Base-by-base conservation (phyloP, 2,888 invertebrate genomes). In the Nebria salina region DNA sequence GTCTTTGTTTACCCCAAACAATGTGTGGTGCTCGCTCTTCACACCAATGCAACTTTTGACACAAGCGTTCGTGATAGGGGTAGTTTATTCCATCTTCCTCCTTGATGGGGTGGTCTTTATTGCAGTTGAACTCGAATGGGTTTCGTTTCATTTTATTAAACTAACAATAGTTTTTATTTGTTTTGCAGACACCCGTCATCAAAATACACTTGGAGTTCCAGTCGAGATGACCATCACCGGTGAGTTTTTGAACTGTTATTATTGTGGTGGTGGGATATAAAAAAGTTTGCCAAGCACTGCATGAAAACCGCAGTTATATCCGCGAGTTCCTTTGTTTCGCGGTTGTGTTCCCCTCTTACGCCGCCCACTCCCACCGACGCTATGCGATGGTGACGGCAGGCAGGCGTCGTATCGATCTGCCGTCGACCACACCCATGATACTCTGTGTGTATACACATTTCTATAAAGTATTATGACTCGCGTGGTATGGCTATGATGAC, bases 291-390 rank as follows among this genome's bases (percentile, higher is more conserved):
- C 26, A 73, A 73, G 34, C 42, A 43, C 43, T 73, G 41, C 42
- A 41, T 41, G 73, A 26, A 54, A 2, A 41, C 73, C 73, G 43
- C 73, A 73, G 43, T 41, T 43, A 20, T 43, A 73, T 73, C 41
- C 72, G 72, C 72, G 72, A 41, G 41, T 72, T 73, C 73, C 73
- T 73, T 73, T 73, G 73, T 73, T 73, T 73, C 41, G 73, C 15
- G 73, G 73, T 73, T 13, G 41, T 15, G 73, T 43, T n/a, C 73
- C 42, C 34, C 20, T 26, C 15, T 15, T 15, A 11, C n/a, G 68
- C 68, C 68, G 25, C 70, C 11, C 73, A 26, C 20, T 41, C n/a
- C 34, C 72, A 34, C 72, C 72, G 41, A 72, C 72, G 20, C 68
- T 68, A 72, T 41, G 73, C 26, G 15, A 41, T 73, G 73, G 42